Conservation (phyloP, 2,113 vertebrate species). For the Marcusenius ussheri region DNA sequence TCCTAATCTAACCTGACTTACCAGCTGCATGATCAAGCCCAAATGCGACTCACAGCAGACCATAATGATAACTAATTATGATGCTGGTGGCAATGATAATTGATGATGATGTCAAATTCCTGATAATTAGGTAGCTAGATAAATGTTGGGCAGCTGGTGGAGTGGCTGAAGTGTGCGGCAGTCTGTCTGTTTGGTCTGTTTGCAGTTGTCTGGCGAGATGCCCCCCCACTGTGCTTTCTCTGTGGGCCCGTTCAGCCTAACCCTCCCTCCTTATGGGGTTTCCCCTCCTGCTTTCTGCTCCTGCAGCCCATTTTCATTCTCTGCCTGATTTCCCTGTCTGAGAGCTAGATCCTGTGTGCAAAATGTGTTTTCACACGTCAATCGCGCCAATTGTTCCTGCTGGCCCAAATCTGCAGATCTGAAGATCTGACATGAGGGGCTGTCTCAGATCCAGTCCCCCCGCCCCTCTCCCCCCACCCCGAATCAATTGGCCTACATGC, state of each 20-base stretch:
- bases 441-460: background rate
- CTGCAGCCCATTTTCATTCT: background rate
- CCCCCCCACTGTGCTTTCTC: background rate
- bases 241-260: background rate
- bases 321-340: background rate
- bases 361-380: background rate
- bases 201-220: background rate
- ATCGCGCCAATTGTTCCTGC: background rate
- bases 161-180: background rate
- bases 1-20: background rate
- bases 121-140: background rate
- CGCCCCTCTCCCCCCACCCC: background rate
- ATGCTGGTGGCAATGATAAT: background rate
- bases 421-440: background rate
- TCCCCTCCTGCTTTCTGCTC: background rate
- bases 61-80: background rate
- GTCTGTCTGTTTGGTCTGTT: background rate
- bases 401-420: background rate
- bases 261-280: background rate
- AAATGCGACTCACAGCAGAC: background rate
- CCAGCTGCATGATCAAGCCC: background rate
- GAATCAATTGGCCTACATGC: conserved; percentile 42
- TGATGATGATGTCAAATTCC: background rate
- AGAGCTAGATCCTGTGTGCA: background rate
- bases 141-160: background rate